Evolutionary conservation across 2,113 vertebrate genomes (phyloP).

Genomic region (Peucedramus taeniatus): DNA sequence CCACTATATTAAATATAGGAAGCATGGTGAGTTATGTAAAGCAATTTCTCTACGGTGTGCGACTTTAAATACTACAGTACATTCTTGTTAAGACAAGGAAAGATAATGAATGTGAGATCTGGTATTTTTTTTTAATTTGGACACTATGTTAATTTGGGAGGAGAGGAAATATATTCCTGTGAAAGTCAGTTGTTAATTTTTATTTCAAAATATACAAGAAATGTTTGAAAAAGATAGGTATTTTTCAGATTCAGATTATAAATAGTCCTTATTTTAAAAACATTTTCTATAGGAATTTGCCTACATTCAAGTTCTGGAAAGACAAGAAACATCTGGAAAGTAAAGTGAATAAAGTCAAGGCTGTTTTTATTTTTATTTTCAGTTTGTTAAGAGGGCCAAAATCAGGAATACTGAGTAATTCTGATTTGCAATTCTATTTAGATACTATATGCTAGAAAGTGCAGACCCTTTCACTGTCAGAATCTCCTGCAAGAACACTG

Average conservation of each 20-base stretch:
- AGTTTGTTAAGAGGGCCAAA: background rate
- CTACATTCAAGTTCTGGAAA: background rate
- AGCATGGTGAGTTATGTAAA: background rate
- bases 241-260: background rate
- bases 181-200: background rate
- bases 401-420: background rate
- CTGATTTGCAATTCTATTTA: background rate
- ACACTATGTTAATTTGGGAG: background rate
- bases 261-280: background rate
- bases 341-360: background rate
- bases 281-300: background rate
- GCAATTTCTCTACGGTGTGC: background rate
- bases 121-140: background rate
- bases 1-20: background rate
- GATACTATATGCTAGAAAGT: background rate
- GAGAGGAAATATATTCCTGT: background rate
- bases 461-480: background rate
- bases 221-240: background rate
- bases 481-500: background rate
- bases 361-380: background rate
- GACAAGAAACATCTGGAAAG: background rate
- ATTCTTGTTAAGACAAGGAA: background rate
- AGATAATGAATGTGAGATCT: background rate
- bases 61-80: background rate
- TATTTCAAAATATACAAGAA: background rate